Evolutionary conservation across 2,113 vertebrate genomes (phyloP).

Genomic region (Pyxicephalus adspersus): DNA sequence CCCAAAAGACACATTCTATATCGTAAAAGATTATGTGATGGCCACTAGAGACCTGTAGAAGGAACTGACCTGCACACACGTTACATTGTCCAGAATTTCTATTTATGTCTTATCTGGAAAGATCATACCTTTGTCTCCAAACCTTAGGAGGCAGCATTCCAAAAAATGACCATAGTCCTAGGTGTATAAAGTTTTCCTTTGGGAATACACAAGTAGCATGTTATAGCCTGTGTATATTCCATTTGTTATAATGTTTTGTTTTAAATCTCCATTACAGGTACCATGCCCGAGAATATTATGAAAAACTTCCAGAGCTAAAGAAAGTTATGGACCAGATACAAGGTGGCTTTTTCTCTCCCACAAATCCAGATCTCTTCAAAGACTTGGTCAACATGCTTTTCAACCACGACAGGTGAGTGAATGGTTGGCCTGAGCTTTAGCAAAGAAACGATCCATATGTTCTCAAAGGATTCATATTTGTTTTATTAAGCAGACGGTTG

Average conservation of each 20-base stretch:
- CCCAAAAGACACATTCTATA: too few species aligned
- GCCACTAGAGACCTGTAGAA: too few species aligned
- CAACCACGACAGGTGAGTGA: slow-evolving; percentile 84
- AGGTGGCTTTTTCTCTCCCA: slow-evolving; percentile 86
- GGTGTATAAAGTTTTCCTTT: too few species aligned
- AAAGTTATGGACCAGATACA: slow-evolving; percentile 88
- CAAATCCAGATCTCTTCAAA: slow-evolving; percentile 85
- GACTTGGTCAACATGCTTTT: slow-evolving; percentile 92
- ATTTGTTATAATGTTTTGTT: background rate
- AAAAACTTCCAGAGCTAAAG: slow-evolving; percentile 84
- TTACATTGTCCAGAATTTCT: too few species aligned
- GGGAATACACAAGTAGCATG: background rate
- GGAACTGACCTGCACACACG: too few species aligned
- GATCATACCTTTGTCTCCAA: background rate
- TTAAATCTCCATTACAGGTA: slow-evolving; percentile 74
- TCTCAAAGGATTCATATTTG: too few species aligned
- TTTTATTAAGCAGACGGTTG: too few species aligned
- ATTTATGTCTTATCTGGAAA: background rate
- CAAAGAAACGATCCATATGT: background rate
- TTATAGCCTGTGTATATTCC: background rate
- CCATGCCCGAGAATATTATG: slow-evolving; percentile 83
- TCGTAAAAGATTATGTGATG: too few species aligned
- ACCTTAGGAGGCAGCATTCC: background rate
- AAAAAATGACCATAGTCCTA: background rate
- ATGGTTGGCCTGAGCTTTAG: too few species aligned